phyloP scores from a whole-genome alignment of 2,797 vertebrate species.

The Decapterus maruadsi region DNA sequence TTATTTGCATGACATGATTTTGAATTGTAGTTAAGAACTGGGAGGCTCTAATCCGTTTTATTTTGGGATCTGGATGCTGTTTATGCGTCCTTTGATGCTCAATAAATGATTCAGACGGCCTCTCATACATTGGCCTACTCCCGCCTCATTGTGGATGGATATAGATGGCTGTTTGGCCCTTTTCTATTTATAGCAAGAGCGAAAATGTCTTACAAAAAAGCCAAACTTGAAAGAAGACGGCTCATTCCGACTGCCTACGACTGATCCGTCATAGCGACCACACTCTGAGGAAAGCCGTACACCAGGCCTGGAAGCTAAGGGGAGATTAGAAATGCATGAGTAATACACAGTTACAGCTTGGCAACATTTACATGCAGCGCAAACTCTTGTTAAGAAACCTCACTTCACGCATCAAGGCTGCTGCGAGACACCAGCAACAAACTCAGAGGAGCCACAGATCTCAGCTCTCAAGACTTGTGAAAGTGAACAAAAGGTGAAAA shows the following conservation, averaged over 20 bases:
- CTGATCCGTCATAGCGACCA: conserved; percentile 33
- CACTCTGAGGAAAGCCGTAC: conserved; percentile 32
- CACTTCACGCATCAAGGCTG: conserved; percentile 4
- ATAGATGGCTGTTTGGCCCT: conserved; percentile 38
- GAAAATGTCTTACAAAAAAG: conserved; percentile 44
- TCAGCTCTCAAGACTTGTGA: not conserved
- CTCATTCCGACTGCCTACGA: conserved; percentile 28
- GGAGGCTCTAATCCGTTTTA: conserved; percentile 49
- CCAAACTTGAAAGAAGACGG: conserved; percentile 27
- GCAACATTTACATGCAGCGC: conserved; percentile 1
- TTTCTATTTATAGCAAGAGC: conserved; percentile 63
- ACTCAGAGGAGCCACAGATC: not conserved
- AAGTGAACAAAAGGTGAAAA: conserved; percentile 11
- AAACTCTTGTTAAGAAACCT: conserved; percentile 2
- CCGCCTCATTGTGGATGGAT: conserved; percentile 38
- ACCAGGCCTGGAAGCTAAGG: conserved; percentile 16
- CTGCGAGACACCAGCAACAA: not conserved
- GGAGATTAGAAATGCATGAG: conserved; percentile 50
- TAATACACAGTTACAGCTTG: conserved; percentile 26
- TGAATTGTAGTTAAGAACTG: conserved; percentile 17
- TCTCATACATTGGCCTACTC: conserved; percentile 32
- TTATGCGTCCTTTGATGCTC: conserved; percentile 47
- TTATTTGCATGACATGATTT: conserved; percentile 31
- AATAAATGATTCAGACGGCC: conserved; percentile 43
- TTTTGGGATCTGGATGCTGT: conserved; percentile 55